Base-by-base conservation (phyloP, 1,140 invertebrate species). In the Antheraea pernyi region DNA sequence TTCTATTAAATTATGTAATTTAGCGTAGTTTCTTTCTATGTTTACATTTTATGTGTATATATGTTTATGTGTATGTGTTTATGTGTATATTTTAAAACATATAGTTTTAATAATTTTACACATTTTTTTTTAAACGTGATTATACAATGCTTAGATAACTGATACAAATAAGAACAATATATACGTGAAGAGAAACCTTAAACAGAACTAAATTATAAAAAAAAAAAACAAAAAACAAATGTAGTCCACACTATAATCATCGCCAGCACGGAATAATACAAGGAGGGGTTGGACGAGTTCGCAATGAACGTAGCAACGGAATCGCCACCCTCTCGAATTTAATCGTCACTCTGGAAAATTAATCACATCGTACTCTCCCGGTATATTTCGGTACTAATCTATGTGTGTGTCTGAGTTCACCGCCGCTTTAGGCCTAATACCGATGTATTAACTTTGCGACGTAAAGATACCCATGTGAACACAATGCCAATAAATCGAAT, bases 341-440 rank as follows among this genome's bases (percentile, higher is more conserved):
- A 82, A 86, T 83, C 46, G 81, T 81, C 71, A 85, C 74, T 69
- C 80, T 68, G 71, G 81, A 62, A 82, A 85, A 84, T 87, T 83
- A 81, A 86, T 84, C 65, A 71, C 75, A 61, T 65, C 65, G 46
- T 64, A 72, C 63, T 62, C 61, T 72, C 48, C 39, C 39, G 39
- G 71, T 68, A 22, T 65, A 22, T 60, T 67, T 64, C 11, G 48
- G 48, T 13, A 63, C 69, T 74, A 65, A 71, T 75, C 73, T 72
- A 69, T 65, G 69, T 78, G 78, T 76, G 77, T 81, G 82, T 82
- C 77, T 74, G 77, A 82, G 72, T 78, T 67, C 36, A 78, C 68
- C 77, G 72, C 74, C 74, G 81, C 77, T 65, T 30, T 30, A 53
- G 73, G 59, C 61, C 73, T 69, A 74, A 5, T 72, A 72, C 80